Evolutionary conservation across 2,797 vertebrate genomes (phyloP).

Genomic region (Cuniculus paca): DNA sequence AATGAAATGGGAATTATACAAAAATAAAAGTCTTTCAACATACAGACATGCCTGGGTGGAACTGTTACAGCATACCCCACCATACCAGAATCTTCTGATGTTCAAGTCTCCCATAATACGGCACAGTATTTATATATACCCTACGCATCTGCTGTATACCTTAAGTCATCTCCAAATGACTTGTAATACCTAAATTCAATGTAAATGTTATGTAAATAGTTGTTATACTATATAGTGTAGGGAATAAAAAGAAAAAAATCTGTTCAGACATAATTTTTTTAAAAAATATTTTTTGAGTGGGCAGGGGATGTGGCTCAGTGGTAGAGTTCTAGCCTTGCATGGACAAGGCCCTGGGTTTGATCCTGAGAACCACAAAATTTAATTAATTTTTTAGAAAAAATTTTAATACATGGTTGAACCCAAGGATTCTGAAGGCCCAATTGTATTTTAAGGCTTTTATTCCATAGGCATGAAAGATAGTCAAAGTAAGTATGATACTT

Average conservation of each 20-base stretch:
- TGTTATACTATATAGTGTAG: not conserved
- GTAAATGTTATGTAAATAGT: not conserved
- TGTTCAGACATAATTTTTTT: not conserved
- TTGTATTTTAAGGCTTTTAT: not conserved
- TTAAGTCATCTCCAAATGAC: not conserved
- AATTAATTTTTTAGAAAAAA: too few relatives aligned
- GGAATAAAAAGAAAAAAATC: not conserved
- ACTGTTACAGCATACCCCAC: not conserved
- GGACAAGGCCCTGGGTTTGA: not conserved
- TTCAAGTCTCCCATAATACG: not conserved
- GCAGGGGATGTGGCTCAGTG: too few relatives aligned
- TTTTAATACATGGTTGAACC: not conserved
- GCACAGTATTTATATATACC: not conserved
- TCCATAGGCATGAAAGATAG: not conserved
- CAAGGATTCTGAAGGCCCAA: not conserved
- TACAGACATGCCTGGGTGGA: not conserved
- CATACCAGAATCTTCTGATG: not conserved
- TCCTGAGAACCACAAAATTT: not conserved
- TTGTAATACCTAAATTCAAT: not conserved
- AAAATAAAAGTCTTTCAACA: conserved; percentile 1
- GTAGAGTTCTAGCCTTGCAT: not conserved
- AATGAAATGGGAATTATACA: conserved; percentile 29
- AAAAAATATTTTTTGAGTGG: not conserved
- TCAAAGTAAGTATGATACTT: not conserved
- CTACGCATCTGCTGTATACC: not conserved